These are phyloP conservation scores for Tricholaema leucomelas DNA, from an alignment of 2,113 vertebrate genomes.

Conservation along the genomic window DNA sequence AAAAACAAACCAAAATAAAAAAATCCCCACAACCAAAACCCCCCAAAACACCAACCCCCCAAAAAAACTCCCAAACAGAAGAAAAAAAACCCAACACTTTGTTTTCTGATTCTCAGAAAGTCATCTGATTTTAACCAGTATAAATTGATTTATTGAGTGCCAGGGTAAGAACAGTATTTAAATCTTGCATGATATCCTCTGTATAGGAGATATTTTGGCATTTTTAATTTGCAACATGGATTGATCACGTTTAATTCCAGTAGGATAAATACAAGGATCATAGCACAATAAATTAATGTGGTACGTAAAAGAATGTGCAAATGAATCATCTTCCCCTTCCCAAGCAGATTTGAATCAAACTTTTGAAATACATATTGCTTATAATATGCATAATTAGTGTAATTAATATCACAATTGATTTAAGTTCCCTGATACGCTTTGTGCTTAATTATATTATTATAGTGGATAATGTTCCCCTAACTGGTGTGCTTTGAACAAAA, in stretches of 20 bases:
- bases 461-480: background rate
- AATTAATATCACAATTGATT: conserved; percentile 8
- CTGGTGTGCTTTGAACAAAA: background rate
- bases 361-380: background rate
- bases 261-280: background rate
- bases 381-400: background rate
- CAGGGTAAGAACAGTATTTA: background rate
- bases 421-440: background rate
- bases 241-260: background rate
- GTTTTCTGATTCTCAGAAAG: background rate
- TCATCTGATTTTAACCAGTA: background rate
- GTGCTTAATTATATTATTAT: background rate
- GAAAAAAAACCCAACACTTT: too few relatives aligned
- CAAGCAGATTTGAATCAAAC: background rate
- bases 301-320: background rate
- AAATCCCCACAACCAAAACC: too few relatives aligned
- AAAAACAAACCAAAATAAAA: too few relatives aligned
- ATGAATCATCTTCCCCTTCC: background rate
- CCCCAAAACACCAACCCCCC: too few relatives aligned
- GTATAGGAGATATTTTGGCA: background rate
- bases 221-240: background rate
- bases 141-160: background rate
- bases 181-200: background rate
- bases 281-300: background rate
- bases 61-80: too few relatives aligned